Conservation (phyloP, 2,797 vertebrate genomes). For the Limosa lapponica region DNA sequence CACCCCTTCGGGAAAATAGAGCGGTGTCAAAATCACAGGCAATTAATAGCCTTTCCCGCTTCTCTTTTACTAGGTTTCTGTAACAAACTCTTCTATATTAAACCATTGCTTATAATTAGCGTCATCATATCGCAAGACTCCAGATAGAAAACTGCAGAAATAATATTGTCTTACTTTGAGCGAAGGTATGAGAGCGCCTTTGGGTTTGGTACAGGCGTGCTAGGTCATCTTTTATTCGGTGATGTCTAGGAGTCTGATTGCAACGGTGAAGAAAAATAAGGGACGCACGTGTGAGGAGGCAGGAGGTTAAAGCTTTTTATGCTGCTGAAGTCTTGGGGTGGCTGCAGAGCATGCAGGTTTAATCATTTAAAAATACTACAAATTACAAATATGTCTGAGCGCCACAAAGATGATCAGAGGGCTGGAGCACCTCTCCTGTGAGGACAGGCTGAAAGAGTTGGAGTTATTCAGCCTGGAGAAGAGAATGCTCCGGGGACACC, state of each 20-base stretch:
- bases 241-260: background rate
- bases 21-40: background rate
- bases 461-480: too few relatives aligned
- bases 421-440: too few relatives aligned
- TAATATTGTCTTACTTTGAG: background rate
- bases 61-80: background rate
- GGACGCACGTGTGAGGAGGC: fast-evolving
- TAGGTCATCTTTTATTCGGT: background rate
- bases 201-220: background rate
- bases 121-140: background rate
- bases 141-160: background rate
- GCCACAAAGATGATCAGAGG: too few relatives aligned
- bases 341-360: background rate
- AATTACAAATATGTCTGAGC: background rate
- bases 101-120: background rate
- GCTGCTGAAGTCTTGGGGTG: background rate
- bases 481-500: too few relatives aligned
- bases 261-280: background rate
- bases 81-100: background rate
- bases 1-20: background rate
- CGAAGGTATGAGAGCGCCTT: background rate
- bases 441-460: too few relatives aligned
- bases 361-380: background rate
- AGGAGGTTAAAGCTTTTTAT: background rate
- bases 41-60: background rate